A percentile compares a stretch with the other conserved stretches of the same genome.
phyloP scores from a whole-genome alignment of 1,140 invertebrate species.

The Popillia japonica region DNA sequence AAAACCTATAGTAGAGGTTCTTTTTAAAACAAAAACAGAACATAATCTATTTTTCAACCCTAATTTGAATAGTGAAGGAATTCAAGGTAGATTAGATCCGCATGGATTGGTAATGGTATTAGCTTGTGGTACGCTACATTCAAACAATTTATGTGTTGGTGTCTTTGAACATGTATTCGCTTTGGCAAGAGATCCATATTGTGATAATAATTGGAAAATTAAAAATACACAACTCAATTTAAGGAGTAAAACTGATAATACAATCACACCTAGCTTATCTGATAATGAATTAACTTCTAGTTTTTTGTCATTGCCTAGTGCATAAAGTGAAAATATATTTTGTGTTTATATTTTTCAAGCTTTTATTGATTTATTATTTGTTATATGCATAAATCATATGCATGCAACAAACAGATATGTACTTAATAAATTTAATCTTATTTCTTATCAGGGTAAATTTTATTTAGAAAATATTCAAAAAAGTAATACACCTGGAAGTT shows the following conservation, averaged over 20 bases:
- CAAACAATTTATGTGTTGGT: conserved; percentile 62
- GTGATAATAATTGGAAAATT: conserved; percentile 70
- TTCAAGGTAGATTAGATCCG: conserved; percentile 65
- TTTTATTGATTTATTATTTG: neutral
- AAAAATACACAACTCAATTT: conserved; percentile 62
- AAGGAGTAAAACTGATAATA: conserved; percentile 48
- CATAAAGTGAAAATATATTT: neutral
- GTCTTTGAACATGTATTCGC: conserved; percentile 73
- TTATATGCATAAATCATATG: too few relatives aligned
- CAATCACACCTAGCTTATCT: conserved; percentile 46
- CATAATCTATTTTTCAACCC: conserved; percentile 69
- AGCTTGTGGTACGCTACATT: conserved; percentile 70
- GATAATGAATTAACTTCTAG: conserved; percentile 49
- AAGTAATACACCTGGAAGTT: too few relatives aligned
- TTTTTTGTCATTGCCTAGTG: conserved; percentile 46
- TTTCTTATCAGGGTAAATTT: too few relatives aligned
- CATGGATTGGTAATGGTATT: conserved; percentile 70
- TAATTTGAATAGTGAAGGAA: conserved; percentile 64
- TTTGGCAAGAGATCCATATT: conserved; percentile 66
- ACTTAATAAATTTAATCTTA: too few relatives aligned
- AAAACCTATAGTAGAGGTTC: conserved; percentile 55
- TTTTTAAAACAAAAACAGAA: conserved; percentile 58
- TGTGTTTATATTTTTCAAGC: neutral
- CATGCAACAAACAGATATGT: too few relatives aligned
- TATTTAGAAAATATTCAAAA: too few relatives aligned